Conservation (phyloP, 2,797 vertebrate species). For the Babyrousa celebensis region DNA sequence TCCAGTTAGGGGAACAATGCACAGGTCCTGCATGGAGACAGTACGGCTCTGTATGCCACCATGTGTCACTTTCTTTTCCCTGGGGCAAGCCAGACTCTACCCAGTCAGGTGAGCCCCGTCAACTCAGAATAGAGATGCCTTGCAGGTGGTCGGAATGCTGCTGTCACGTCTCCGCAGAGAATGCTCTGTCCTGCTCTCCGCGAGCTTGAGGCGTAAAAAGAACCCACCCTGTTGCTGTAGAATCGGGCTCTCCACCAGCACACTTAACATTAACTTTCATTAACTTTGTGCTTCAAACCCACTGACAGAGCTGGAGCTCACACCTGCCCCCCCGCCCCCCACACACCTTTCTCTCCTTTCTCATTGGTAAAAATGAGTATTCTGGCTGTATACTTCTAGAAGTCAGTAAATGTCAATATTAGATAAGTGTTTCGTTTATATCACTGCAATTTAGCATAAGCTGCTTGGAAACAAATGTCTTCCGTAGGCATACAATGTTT, state of each 20-base stretch:
- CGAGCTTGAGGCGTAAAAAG: background rate
- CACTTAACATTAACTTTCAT: background rate
- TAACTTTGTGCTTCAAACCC: background rate
- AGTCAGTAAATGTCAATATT: constrained; percentile 92
- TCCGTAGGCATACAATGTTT: constrained; percentile 89
- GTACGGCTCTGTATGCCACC: background rate
- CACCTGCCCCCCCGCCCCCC: background rate
- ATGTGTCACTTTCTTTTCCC: background rate
- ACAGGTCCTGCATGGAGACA: background rate
- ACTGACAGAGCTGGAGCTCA: background rate
- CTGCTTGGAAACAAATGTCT: constrained; percentile 92
- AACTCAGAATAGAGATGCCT: background rate
- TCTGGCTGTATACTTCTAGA: constrained; percentile 86
- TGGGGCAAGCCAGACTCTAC: background rate
- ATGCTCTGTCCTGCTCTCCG: background rate
- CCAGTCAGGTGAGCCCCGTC: background rate
- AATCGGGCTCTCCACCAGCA: background rate
- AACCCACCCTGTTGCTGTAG: background rate
- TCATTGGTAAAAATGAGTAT: constrained; percentile 83
- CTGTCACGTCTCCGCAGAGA: background rate
- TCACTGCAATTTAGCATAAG: constrained; percentile 91
- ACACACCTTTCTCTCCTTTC: background rate
- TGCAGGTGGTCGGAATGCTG: background rate
- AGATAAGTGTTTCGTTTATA: constrained; percentile 92
- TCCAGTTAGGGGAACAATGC: background rate